phyloP scores from a whole-genome alignment of 2,113 vertebrate species.

The Sterrhoptilus dennistouni region DNA sequence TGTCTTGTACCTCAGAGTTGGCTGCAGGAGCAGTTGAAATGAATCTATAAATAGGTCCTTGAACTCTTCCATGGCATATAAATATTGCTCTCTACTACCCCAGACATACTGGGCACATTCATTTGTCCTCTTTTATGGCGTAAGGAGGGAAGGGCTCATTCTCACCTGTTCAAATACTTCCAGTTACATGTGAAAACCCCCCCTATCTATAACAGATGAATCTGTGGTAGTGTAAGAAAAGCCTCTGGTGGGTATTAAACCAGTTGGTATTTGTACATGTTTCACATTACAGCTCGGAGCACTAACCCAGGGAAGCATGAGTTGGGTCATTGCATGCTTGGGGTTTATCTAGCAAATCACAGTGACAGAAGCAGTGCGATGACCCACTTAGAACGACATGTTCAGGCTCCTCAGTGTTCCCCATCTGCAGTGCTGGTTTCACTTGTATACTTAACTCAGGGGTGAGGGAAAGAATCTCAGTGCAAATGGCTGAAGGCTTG shows the following conservation, averaged over 20 bases:
- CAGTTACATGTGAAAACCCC: background rate
- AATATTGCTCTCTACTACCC: background rate
- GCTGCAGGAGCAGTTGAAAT: background rate
- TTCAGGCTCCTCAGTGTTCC: background rate
- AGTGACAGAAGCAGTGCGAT: background rate
- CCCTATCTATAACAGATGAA: constrained; percentile 47
- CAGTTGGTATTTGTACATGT: constrained; percentile 25
- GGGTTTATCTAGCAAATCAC: constrained; percentile 3
- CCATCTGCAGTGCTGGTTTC: background rate
- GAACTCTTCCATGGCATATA: background rate
- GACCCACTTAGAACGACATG: constrained; percentile 22
- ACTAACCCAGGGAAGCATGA: background rate
- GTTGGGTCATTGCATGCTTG: background rate
- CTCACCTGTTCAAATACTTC: constrained; percentile 58
- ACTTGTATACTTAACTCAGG: background rate
- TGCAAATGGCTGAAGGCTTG: background rate
- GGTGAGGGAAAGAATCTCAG: background rate
- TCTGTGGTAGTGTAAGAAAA: constrained; percentile 23
- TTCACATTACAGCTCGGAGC: constrained; percentile 36
- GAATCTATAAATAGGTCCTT: constrained; percentile 21
- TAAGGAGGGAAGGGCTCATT: background rate
- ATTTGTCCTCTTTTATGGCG: background rate
- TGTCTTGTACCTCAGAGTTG: background rate
- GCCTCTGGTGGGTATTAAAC: background rate
- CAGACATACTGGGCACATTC: background rate